A percentile compares a stretch with the other conserved stretches of the same genome.
phyloP scores from a whole-genome alignment of 2,113 vertebrate species.

The Pomatostomus ruficeps region DNA sequence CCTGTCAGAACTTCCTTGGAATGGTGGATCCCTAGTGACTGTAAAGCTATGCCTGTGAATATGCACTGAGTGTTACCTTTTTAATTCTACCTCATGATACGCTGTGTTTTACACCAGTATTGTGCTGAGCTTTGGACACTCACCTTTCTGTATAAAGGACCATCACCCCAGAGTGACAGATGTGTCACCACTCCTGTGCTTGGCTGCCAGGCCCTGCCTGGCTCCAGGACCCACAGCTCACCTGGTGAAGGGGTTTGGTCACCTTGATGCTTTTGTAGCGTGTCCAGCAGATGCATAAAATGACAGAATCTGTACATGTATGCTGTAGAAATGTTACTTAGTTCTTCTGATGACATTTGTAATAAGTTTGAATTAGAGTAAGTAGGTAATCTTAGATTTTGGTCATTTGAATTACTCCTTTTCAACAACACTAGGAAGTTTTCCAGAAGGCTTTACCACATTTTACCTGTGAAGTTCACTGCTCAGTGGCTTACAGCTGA shows the following conservation, averaged over 20 bases:
- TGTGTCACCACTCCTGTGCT: neutral
- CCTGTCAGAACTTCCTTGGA: neutral
- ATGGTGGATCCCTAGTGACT: neutral
- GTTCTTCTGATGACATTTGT: neutral
- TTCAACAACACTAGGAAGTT: neutral
- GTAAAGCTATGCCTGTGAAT: slow-evolving; percentile 6
- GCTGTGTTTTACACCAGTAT: slow-evolving; percentile 37
- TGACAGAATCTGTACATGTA: neutral
- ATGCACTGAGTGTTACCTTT: slow-evolving; percentile 47
- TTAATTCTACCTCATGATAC: slow-evolving; percentile 61
- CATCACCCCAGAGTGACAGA: neutral
- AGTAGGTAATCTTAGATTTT: neutral
- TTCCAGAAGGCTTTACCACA: neutral
- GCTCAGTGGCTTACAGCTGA: neutral
- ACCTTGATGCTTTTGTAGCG: neutral
- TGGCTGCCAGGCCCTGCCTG: neutral
- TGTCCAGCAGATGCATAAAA: neutral
- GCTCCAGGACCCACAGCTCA: neutral
- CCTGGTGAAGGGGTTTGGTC: neutral
- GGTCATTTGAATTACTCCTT: neutral
- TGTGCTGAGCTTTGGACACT: slow-evolving; percentile 19
- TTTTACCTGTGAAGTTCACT: neutral
- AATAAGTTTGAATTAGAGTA: neutral
- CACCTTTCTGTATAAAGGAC: neutral
- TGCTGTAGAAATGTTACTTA: neutral